These are phyloP conservation scores for Pachycephala philippinensis DNA, from an alignment of 2,113 vertebrate species.

Conservation along the genomic window DNA sequence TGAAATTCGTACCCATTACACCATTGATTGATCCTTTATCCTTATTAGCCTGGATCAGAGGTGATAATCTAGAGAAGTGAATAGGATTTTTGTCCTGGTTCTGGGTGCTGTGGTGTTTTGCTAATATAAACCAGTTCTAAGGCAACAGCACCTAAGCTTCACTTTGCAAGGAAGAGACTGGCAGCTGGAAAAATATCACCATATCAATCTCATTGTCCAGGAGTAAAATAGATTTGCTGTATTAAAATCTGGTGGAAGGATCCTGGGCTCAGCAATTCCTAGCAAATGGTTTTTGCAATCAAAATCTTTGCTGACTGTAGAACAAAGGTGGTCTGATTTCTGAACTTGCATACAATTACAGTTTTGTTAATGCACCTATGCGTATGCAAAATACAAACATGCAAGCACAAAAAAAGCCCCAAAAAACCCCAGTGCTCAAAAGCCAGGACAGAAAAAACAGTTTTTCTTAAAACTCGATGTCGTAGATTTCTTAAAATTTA, in stretches of 20 bases:
- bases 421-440: not conserved
- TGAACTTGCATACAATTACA: accelerated
- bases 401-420: not conserved
- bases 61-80: not conserved
- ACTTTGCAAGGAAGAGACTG: not conserved
- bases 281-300: not conserved
- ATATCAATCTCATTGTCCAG: not conserved
- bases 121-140: not conserved
- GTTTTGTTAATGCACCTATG: not conserved
- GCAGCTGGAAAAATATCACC: not conserved
- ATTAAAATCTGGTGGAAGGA: not conserved
- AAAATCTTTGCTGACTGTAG: not conserved
- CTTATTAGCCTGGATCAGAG: not conserved
- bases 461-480: not conserved
- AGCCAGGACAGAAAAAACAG: accelerated
- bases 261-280: not conserved
- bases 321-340: not conserved
- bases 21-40: not conserved
- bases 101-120: not conserved
- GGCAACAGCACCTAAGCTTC: not conserved
- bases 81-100: not conserved
- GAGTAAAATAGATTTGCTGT: not conserved
- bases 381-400: not conserved
- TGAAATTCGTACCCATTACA: not conserved
- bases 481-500: not conserved